Base-by-base conservation (phyloP, 2,888 invertebrate species). In the Drymonia ruficornis region DNA sequence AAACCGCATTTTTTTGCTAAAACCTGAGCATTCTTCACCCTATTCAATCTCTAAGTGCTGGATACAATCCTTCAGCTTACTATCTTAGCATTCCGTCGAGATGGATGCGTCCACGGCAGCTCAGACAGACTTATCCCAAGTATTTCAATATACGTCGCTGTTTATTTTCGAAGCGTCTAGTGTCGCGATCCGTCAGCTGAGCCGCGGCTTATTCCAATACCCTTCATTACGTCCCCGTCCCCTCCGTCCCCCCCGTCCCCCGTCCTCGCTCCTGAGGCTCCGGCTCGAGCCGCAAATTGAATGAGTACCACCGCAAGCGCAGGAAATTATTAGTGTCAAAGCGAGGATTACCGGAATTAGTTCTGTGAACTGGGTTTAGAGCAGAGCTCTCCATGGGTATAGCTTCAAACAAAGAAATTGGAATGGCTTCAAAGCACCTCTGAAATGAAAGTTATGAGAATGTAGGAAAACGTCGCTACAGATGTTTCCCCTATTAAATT, bases 271-370 rank as follows among this genome's bases (percentile, higher is more conserved):
- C 43, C 0, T 9, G 1, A 3, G 19, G 19, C 43, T 23, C 12
- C 19, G 12, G 19, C 43, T 43, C 13, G 3, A 19, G 19, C 43
- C 43, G 13, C 43, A 43, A 43, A 43, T 43, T 43, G 43, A 43
- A 43, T 43, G 40, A 40, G 43, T 23, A 43, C 5, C 12, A 23
- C 12, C 19, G n/a, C 40, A 16, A 18, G 43, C 43, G 7, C 16
- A 43, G 43, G 23, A 18, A 43, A 43, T 43, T 43, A 19, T 19
- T 12, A 16, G 43, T 16, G 43, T 43, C 43, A 43, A 43, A 43
- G 43, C 43, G 43, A 19, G 19, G 43, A 43, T 43, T 43, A 43
- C 12, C 3, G 13, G 19, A 43, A 43, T 43, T 15, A 43, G 43
- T 19, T 43, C 13, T 16, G 43, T 2, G 19, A 19, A 12, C 19